These are phyloP conservation scores for Agrochola macilenta DNA, from an alignment of 2,888 invertebrate species.

Conservation along the genomic window DNA sequence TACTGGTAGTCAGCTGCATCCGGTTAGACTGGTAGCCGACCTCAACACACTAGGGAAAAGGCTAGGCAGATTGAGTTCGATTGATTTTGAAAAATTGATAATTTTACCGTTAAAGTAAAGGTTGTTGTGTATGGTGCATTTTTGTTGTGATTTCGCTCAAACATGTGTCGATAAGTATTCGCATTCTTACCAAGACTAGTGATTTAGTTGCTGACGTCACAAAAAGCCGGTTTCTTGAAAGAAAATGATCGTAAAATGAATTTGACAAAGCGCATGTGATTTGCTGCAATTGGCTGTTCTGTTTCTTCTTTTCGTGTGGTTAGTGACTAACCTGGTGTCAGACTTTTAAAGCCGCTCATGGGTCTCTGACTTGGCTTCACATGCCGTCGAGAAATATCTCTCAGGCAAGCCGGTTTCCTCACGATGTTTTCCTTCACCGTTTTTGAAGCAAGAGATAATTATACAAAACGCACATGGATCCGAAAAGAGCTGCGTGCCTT, in stretches of 20 bases:
- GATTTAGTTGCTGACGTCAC: conserved; percentile 35
- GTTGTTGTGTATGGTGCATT: conserved; percentile 60
- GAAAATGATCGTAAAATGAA: neutral
- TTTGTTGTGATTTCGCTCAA: conserved; percentile 68
- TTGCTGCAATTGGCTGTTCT: neutral
- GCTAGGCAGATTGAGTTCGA: neutral
- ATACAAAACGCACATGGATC: too few species aligned
- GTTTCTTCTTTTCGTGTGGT: too few species aligned
- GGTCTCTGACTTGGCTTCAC: too few species aligned
- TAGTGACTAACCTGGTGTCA: too few species aligned
- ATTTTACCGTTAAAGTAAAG: conserved; percentile 42
- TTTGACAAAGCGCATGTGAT: neutral
- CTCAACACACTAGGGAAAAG: neutral
- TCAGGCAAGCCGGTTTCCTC: too few species aligned
- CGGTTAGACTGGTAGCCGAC: neutral
- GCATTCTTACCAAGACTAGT: conserved; percentile 35
- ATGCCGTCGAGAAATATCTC: too few species aligned
- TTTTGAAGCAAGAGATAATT: too few species aligned
- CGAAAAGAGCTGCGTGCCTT: too few species aligned
- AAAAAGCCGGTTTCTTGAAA: neutral
- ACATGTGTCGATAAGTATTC: conserved; percentile 45
- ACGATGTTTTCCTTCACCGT: too few species aligned
- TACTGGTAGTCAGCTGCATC: neutral
- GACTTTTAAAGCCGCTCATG: too few species aligned
- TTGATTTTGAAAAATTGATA: conserved; percentile 55